Evolutionary conservation across 2,113 vertebrate species (phyloP).

Genomic region (Pipa parva): DNA sequence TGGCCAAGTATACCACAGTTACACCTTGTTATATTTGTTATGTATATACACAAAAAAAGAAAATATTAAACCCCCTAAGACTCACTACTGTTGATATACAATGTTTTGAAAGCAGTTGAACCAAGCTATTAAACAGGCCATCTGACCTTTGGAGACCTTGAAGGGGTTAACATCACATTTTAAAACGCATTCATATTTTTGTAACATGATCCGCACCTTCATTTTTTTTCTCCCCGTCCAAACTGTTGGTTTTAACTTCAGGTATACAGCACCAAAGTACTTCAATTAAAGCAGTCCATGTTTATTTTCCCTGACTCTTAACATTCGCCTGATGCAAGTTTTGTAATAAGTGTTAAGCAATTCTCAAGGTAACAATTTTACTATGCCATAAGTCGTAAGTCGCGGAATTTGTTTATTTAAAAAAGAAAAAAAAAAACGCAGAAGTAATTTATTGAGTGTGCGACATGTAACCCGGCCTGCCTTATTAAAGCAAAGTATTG

Average conservation of each 20-base stretch:
- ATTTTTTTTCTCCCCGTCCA: background rate
- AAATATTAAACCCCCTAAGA: background rate
- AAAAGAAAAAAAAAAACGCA: too few relatives aligned
- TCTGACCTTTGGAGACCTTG: background rate
- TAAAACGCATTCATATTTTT: background rate
- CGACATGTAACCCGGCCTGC: constrained; percentile 72
- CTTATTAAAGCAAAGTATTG: constrained; percentile 66
- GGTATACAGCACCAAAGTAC: background rate
- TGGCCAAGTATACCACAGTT: background rate
- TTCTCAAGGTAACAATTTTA: constrained; percentile 80
- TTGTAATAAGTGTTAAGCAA: constrained; percentile 81
- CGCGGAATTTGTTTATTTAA: constrained; percentile 76
- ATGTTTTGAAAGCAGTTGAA: background rate
- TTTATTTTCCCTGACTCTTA: constrained; percentile 77
- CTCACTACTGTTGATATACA: background rate
- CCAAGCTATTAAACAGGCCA: background rate
- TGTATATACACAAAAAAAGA: background rate
- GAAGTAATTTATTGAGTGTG: constrained; percentile 80
- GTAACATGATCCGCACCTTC: background rate
- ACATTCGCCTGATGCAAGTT: constrained; percentile 74
- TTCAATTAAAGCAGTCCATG: constrained; percentile 51
- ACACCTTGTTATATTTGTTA: background rate
- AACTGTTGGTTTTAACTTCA: background rate
- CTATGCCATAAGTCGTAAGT: constrained; percentile 78
- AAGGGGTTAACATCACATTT: background rate